Percentiles rank a stretch among this genome's conserved stretches.
Conservation (phyloP, 2,797 vertebrate genomes). For the Neosilurus mollespiculum region DNA sequence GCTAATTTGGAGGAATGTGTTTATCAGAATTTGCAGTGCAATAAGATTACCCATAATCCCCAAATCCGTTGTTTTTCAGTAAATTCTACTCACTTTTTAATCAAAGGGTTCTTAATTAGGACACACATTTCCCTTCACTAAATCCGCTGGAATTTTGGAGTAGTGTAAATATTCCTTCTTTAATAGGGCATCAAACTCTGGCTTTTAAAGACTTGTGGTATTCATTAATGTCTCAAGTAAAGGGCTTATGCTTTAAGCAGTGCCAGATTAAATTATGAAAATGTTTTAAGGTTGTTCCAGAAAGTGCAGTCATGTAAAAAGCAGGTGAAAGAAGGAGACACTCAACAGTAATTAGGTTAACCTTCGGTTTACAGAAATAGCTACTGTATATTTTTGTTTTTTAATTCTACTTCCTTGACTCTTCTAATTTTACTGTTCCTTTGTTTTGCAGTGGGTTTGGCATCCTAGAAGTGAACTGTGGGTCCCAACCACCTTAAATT, state of each 20-base stretch:
- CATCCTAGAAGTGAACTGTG: background rate
- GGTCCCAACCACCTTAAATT: background rate
- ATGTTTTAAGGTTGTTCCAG: conserved; percentile 34
- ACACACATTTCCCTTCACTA: conserved; percentile 40
- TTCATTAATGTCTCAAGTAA: conserved; percentile 39
- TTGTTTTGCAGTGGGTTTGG: background rate
- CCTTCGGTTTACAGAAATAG: background rate
- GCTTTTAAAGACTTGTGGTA: conserved; percentile 40
- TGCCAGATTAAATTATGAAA: conserved; percentile 33
- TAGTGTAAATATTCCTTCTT: conserved; percentile 38
- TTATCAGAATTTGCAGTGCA: conserved; percentile 47
- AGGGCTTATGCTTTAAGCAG: conserved; percentile 32
- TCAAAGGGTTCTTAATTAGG: conserved; percentile 49
- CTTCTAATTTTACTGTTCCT: background rate
- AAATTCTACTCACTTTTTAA: conserved; percentile 54
- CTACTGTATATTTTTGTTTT: background rate
- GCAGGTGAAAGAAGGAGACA: conserved; percentile 7
- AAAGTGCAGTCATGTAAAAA: conserved; percentile 24
- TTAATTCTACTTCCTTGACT: background rate
- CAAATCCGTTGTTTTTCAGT: conserved; percentile 55
- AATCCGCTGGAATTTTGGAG: conserved; percentile 37
- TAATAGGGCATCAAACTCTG: conserved; percentile 34
- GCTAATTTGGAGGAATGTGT: conserved; percentile 52
- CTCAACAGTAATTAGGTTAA: conserved; percentile 45
- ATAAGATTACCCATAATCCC: conserved; percentile 45